Base-by-base conservation (phyloP, 2,113 vertebrate species). In the Oreochromis spilurus region DNA sequence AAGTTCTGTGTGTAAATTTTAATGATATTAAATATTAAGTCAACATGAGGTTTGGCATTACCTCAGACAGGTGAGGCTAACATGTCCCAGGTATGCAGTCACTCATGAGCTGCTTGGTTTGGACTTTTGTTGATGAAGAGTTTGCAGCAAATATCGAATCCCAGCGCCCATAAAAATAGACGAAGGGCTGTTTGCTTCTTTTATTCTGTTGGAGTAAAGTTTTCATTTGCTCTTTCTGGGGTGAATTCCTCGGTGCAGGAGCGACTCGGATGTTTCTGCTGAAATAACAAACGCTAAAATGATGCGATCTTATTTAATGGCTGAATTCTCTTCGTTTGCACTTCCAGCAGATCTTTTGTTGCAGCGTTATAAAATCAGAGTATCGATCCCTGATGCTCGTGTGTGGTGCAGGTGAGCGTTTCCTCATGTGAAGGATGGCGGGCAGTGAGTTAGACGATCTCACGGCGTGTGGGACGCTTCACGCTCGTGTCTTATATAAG, bases 301-400 rank as follows among this genome's bases (percentile, higher is more conserved):
- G 9, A 19, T 19, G 40, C 1, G 2, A 48, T 50, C 24, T 12
- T 26, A 7, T 48, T 7, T 21, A 72, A 31, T 48, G 67, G 16
- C 13, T 29, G 24, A 11, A 75, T 17, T 26, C 9, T 17, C 24
- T 7, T 11, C 0, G 9, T 75, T 7, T 19, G 4, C 40, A 4
- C 21, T 72, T 26, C 9, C 8, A 48, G 40, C 65, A 3, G 38
- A 43, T 72, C 24, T 1, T 26, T 29, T 45, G 3, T 26, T 45
- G 40, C 40, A 26, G 40, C 40, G 9, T 72, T 45, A 43, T 24
- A 24, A 70, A 0, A 16, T 43, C n/a, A 16, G 13, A 24, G n/a
- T 72, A 24, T 40, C 3, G 62, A 24, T 45, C 65, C 21, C 65
- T 16, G 38, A 38, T 2, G n/a, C 1, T 38, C n/a, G 8, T 14